Base-by-base conservation (phyloP, 2,888 invertebrate species). In the Polia nebulosa region DNA sequence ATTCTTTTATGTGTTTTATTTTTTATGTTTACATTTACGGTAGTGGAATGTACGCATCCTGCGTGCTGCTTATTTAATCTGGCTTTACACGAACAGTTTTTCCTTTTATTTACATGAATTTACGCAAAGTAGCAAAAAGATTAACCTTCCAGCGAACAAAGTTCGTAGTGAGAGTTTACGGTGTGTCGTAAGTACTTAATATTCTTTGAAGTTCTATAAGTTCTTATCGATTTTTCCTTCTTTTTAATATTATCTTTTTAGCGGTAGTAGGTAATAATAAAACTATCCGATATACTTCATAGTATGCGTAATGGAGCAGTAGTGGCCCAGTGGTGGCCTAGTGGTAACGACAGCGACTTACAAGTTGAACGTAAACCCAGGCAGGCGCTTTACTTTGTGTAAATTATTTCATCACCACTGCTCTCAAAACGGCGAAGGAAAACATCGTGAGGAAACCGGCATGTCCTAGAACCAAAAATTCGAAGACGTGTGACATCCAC, bases 1-100 rank as follows among this genome's bases (percentile, higher is more conserved):
- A 47, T 75, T 57, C 47, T 39, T 60, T 51, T 44, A 55, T 27
- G 11, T 65, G 25, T 59, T 60, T 34, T 3, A 17, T 11, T 27
- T 13, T 39, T 76, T 59, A 51, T n/a, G n/a, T 71, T 55, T 70
- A 51, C 9, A 32, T 34, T 27, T n/a, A 44, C 27, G 15, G 55
- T 70, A 60, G 45, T 52, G 36, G 4, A 39, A 62, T 52, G 7
- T 62, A 69, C 32, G 49, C 36, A 51, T 51, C 15, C 15, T 34
- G 34, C 9, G 11, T 51, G 17, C 25, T 34, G 27, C 11, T 15
- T 0, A 41, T 25, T 60, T 41, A 41, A 53, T 29, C 22, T 25
- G 5, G 11, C n/a, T 59, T 2, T 13, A 67, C 45, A 34, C 34
- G 44, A 58, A 13, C 36, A 39, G 29, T n/a, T 15, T 22, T 51